Base-by-base conservation (phyloP, 92 coral and sea anemone genomes). In the Epizoanthus scotinus region DNA sequence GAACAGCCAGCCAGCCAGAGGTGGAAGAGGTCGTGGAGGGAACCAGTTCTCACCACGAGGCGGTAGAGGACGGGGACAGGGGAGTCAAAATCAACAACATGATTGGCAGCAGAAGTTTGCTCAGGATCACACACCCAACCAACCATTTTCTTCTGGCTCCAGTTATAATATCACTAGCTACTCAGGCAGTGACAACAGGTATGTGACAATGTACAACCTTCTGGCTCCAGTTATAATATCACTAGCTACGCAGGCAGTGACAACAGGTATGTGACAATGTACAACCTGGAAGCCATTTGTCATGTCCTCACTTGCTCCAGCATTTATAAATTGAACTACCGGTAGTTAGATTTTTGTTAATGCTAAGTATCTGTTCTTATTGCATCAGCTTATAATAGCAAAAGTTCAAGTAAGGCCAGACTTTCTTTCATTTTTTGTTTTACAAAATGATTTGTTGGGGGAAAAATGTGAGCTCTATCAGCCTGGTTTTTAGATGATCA, bases 1-100 rank as follows among this genome's bases (percentile, higher is more conserved):
- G 42, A 78, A 60, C 67, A 75, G 40, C 67, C 81, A 75, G 38
- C 61, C 81, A 57, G 5, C n/a, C 22, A 68, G 86, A 26, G 77
- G 86, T n/a, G 74, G 73, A 28, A 74, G 87, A 13, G 90, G 90
- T 28, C 26, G 63, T 15, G 53, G 87, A 25, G 84, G 81, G 21
- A 75, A 75, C 24, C 89, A 86, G 79, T 81, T 17, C 18, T 86
- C 80, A 34, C 59, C 42, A 64, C 82, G 85, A 18, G 83, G 84
- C 58, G 77, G 78, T 0, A 55, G 84, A 20, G 88, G 89, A 24
- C 53, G 83, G 27, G 89, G 73, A 29, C 72, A 73, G 31, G 91
- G 87, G 49, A 55, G 74, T 27, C 73, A 54, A 1, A 56, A 60
- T 53, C 85, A 71, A 22, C 52, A 70, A 3, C 75, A 80, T 20